Base-by-base conservation (phyloP, 92 coral and sea anemone species). In the Palythoa caribaeorum region DNA sequence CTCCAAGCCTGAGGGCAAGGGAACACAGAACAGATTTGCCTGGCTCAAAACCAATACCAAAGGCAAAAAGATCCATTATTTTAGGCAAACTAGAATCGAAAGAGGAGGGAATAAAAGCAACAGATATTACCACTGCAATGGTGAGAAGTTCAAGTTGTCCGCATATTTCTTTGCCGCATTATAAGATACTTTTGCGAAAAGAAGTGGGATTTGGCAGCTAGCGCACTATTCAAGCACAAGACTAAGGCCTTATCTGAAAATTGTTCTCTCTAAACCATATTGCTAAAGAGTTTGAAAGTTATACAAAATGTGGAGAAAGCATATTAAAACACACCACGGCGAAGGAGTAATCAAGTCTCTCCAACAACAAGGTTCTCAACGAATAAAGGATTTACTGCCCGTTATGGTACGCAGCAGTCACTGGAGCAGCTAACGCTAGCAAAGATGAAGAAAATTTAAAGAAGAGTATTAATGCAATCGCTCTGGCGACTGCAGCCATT, bases 401-500 rank as follows among this genome's bases (percentile, higher is more conserved):
- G 11, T 39, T 84, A 65, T 84, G 88, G 88, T 54, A 20, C 6
- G 71, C 88, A 16, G 57, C 70, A 28, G 16, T 84, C 12, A 84
- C 88, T 12, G 80, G 80, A 17, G 88, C 88, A 5, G 79, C 71
- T 20, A 71, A 53, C 21, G 80, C 68, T 16, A 47, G 62, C 62
- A 54, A 13, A 28, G n/a, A n/a, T n/a, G n/a, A n/a, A n/a, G n/a
- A n/a, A n/a, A n/a, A n/a, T n/a, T n/a, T n/a, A n/a, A n/a, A n/a
- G 5, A 77, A 54, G 5, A 35, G 69, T 21, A 37, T 71, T 8
- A 87, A 87, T 68, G 19, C 78, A 37, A 16, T 87, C 11, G 90
- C 84, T 37, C 47, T 87, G 28, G 90, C 71, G 47, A 87, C 85
- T 38, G 73, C 90, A 19, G 83, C 55, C 17, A 87, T 78, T 28